phyloP scores from a whole-genome alignment of 1,140 invertebrate genomes.

The Aphidius ervi region DNA sequence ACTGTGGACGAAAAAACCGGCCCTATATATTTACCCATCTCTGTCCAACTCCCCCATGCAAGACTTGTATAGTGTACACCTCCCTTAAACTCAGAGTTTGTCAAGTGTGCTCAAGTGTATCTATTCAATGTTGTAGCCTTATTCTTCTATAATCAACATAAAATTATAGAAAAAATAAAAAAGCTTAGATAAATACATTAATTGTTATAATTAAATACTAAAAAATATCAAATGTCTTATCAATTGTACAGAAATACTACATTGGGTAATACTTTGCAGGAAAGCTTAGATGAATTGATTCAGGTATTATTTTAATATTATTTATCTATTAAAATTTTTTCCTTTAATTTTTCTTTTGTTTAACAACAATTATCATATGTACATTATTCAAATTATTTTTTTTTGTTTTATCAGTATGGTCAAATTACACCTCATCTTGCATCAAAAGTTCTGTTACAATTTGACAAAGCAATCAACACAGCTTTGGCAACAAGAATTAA shows the following conservation, averaged over 20 bases:
- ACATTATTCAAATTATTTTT: conserved; percentile 23
- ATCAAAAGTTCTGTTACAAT: conserved; percentile 89
- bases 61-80: too few species aligned
- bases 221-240: conserved; percentile 71
- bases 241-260: conserved; percentile 98
- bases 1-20: too few species aligned
- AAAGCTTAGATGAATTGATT: conserved; percentile 91
- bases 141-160: too few species aligned
- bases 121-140: too few species aligned
- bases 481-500: conserved; percentile 90
- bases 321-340: conserved; percentile 20
- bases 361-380: neutral
- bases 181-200: neutral
- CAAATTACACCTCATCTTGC: conserved; percentile 92
- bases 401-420: conserved; percentile 73
- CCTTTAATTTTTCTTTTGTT: neutral
- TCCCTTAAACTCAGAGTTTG: too few species aligned
- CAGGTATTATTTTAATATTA: conserved; percentile 55
- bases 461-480: conserved; percentile 95
- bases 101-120: too few species aligned
- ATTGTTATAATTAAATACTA: conserved; percentile 1
- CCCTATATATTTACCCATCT: too few species aligned
- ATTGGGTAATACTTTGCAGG: conserved; percentile 92
- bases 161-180: too few species aligned
- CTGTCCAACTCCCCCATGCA: too few species aligned